Evolutionary conservation across 2,113 vertebrate species (phyloP), one percentile per base, ranked within the genome.

Genomic region (Chloropsis hardwickii): DNA sequence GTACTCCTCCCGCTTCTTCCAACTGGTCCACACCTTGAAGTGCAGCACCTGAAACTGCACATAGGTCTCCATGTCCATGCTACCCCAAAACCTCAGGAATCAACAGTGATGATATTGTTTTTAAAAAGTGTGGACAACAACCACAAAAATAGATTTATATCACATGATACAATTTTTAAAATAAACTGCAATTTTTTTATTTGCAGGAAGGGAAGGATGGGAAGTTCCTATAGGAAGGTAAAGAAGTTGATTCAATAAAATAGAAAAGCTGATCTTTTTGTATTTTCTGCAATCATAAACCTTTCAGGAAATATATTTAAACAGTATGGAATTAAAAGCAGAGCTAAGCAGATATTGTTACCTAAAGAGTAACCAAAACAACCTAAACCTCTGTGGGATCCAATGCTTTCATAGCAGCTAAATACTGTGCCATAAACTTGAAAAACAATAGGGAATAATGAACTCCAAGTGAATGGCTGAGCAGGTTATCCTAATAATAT

Each of bases 161-260:
- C 40, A 35, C 7, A 14, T 45, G 14, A 74, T 57, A n/a, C 3
- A 48, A 6, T n/a, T 90, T 90, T 58, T 2, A 14, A 86, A 88
- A 64, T 76, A 86, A 88, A 67, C 58, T 60, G 74, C 56, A 53
- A 73, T 84, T 39, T 91, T 70, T 84, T 73, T 87, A 58, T 74
- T 94, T 90, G 61, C 71, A 88, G 82, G 60, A 85, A 90, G 92
- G 61, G 74, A 91, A 86, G 81, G 86, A 81, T 81, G 72, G 73
- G 20, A 81, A 84, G n/a, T 78, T 81, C 73, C 88, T 45, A 69
- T 48, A 91, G 78, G 73, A 94, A 79, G 65, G 56, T 71, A 90
- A 91, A 95, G 51, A 90, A 90, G 47, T 40, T 87, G 61, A 73
- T 25, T 77, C 50, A 61, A 47, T 64, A 50, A 81, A 86, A 48